These are phyloP conservation scores for Lonchura striata DNA, from an alignment of 2,113 vertebrate genomes.

Conservation along the genomic window DNA sequence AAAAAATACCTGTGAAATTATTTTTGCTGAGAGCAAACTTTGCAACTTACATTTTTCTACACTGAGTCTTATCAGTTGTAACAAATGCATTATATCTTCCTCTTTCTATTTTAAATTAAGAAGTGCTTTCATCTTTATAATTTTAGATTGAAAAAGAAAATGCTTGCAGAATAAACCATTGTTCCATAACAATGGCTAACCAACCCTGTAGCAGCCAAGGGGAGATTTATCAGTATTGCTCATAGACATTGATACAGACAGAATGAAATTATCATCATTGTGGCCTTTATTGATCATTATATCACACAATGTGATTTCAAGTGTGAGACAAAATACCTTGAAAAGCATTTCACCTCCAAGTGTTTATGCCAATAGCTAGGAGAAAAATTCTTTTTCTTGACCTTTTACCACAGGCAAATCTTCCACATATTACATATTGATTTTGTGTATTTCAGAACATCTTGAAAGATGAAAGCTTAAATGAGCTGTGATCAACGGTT, in stretches of 20 bases:
- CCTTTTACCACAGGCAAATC: conserved; percentile 24
- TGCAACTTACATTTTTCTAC: not conserved
- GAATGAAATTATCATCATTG: not conserved
- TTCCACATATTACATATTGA: conserved; percentile 43
- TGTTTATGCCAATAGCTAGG: not conserved
- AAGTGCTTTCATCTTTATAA: not conserved
- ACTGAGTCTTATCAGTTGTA: not conserved
- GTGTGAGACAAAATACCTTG: not conserved
- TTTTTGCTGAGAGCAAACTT: not conserved
- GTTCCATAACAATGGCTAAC: not conserved
- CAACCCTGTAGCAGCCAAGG: not conserved
- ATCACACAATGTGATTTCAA: conserved; percentile 13
- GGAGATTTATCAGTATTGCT: not conserved
- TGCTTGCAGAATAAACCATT: not conserved
- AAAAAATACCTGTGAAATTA: not conserved
- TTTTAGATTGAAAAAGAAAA: conserved; percentile 1
- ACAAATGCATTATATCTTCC: not conserved
- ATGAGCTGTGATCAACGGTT: not conserved
- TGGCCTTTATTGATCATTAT: conserved; percentile 23
- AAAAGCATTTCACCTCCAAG: conserved; percentile 16
- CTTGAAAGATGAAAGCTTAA: conserved; percentile 25
- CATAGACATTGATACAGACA: not conserved
- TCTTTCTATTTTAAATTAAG: conserved; percentile 1
- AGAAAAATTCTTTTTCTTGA: conserved; percentile 40
- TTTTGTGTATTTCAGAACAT: conserved; percentile 29